These are phyloP conservation scores for Aurelia aurita complex sp. Pacific DNA, from an alignment of 30 jellyfish, hydroid and myxozoan genomes.

Conservation along the genomic window DNA sequence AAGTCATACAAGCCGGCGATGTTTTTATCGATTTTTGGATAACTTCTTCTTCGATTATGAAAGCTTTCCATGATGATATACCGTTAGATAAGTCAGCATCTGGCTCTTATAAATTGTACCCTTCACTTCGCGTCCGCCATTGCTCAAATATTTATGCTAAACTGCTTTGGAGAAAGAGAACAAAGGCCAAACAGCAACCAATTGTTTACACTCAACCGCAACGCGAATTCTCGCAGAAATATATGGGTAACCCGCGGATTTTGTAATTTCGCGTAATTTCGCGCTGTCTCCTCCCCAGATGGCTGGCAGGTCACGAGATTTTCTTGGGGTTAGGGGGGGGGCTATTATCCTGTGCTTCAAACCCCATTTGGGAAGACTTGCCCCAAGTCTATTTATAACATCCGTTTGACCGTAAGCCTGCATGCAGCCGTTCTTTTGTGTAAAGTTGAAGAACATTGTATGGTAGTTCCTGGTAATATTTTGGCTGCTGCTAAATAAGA, in stretches of 20 bases:
- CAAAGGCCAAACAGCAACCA: conserved; percentile 4
- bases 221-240: background rate
- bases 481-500: too few relatives aligned
- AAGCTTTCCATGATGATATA: conserved; percentile 18
- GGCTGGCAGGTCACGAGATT: too few relatives aligned
- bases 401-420: too few relatives aligned
- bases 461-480: too few relatives aligned
- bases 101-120: conserved; percentile 25
- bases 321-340: too few relatives aligned
- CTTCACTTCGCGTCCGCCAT: conserved; percentile 2
- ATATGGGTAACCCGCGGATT: background rate
- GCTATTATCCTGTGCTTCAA: too few relatives aligned
- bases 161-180: background rate
- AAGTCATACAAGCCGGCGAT: conserved; percentile 95
- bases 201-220: background rate
- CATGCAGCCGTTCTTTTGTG: too few relatives aligned
- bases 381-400: too few relatives aligned
- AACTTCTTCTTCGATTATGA: conserved; percentile 28
- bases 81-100: conserved; percentile 24
- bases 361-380: too few relatives aligned
- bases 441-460: too few relatives aligned
- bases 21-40: conserved; percentile 63
- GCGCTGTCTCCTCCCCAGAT: too few relatives aligned
- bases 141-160: background rate
- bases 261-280: too few relatives aligned